Evolutionary conservation across 2,113 vertebrate genomes (phyloP).

Genomic region (Trachemys scripta): DNA sequence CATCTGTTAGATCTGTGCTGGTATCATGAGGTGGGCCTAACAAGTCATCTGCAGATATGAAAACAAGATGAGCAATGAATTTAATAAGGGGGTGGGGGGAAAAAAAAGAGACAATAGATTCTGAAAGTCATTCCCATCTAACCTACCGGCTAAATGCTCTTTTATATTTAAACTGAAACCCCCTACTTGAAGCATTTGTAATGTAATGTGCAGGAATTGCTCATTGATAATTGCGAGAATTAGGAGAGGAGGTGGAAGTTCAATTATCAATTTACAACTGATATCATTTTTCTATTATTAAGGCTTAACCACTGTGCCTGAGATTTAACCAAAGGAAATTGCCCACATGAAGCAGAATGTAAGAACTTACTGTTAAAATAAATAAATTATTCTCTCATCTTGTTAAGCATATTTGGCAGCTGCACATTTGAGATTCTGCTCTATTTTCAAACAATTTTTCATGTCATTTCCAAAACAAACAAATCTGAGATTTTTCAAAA

Average conservation of each 20-base stretch:
- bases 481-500: neutral
- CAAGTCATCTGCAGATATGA: conserved; percentile 84
- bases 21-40: conserved; percentile 86
- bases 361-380: conserved; percentile 11
- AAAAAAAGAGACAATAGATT: neutral
- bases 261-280: conserved; percentile 16
- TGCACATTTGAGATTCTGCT: conserved; percentile 32
- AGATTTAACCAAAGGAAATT: conserved; percentile 3
- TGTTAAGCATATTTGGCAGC: neutral
- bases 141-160: neutral
- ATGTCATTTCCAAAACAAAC: neutral
- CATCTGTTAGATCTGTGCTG: conserved; percentile 92
- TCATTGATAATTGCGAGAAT: conserved; percentile 14
- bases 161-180: conserved; percentile 8
- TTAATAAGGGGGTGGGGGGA: neutral
- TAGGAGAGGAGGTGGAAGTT: neutral
- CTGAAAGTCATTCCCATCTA: neutral
- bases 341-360: neutral
- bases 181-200: neutral
- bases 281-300: conserved; percentile 40
- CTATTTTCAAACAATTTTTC: conserved; percentile 28
- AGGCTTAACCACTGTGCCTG: neutral
- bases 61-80: conserved; percentile 15
- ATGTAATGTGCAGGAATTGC: neutral
- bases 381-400: conserved; percentile 11